Conservation (phyloP, 1,140 invertebrate genomes). For the Bombus superbus region DNA sequence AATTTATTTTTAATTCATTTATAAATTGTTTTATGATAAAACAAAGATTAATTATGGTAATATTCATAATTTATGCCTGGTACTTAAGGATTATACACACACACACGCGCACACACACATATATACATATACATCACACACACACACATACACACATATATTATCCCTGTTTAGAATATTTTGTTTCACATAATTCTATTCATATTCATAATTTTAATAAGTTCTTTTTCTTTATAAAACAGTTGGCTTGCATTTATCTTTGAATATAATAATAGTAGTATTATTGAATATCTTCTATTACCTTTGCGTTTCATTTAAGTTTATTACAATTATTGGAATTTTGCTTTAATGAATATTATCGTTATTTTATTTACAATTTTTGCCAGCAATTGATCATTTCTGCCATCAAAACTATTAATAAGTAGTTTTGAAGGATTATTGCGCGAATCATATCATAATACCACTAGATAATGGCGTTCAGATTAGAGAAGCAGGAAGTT, state of each 20-base stretch:
- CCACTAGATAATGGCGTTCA: slow-evolving; percentile 50
- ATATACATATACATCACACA: no score
- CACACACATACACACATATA: no score
- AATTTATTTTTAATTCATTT: not conserved
- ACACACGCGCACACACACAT: no score
- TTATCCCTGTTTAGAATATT: not conserved
- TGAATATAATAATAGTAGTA: not conserved
- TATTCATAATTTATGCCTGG: not conserved
- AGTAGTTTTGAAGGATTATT: slow-evolving; percentile 15
- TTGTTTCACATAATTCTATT: not conserved
- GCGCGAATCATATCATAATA: slow-evolving; percentile 38
- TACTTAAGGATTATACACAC: not conserved
- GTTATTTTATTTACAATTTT: slow-evolving; percentile 4
- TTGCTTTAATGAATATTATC: not conserved
- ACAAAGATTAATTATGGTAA: not conserved
- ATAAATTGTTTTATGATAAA: not conserved
- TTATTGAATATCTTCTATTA: not conserved
- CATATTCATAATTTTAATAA: not conserved
- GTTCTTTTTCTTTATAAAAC: not conserved
- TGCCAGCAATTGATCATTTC: slow-evolving; percentile 13
- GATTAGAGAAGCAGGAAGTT: slow-evolving; percentile 57
- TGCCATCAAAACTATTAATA: slow-evolving; percentile 17
- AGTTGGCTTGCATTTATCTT: not conserved
- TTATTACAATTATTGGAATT: not conserved
- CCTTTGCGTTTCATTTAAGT: not conserved